These are phyloP conservation scores for Eupleurogrammus muticus DNA, from an alignment of 2,797 vertebrate species.

Conservation along the genomic window DNA sequence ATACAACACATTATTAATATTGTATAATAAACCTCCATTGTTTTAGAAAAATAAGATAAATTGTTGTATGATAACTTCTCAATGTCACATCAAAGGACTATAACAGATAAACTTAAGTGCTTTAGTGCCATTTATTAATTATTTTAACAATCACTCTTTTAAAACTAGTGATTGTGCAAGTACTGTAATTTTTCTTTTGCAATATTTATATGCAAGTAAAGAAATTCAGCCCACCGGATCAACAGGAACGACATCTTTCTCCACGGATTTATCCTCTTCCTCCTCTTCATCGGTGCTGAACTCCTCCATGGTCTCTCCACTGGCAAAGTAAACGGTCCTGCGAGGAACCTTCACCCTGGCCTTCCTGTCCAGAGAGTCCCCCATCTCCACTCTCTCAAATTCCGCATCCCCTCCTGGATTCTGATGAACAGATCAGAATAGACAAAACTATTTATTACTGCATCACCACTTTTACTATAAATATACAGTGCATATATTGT, in stretches of 20 bases:
- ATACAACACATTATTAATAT: constrained; percentile 8
- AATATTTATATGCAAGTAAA: too few species aligned
- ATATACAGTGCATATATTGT: background rate
- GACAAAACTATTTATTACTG: background rate
- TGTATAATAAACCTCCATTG: constrained; percentile 3
- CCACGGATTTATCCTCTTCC: constrained; percentile 85
- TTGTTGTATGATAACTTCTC: background rate
- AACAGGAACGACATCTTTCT: constrained; percentile 86
- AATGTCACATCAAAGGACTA: background rate
- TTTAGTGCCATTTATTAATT: background rate
- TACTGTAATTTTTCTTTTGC: too few species aligned
- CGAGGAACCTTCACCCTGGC: constrained; percentile 88
- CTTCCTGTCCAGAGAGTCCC: constrained; percentile 79
- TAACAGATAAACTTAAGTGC: background rate
- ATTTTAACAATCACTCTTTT: too few species aligned
- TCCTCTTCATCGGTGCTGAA: constrained; percentile 98
- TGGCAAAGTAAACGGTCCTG: constrained; percentile 95
- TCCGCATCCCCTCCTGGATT: constrained; percentile 75
- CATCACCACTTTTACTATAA: background rate
- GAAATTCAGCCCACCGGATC: constrained; percentile 88
- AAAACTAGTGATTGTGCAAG: too few species aligned
- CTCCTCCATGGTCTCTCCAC: constrained; percentile 99
- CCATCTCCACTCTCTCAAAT: constrained; percentile 94
- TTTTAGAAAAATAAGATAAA: background rate
- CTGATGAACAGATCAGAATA: constrained; percentile 48